Evolutionary conservation across 2,888 invertebrate genomes (phyloP), one percentile per base, ranked within the genome.

Genomic region (Tiliacea aurago): DNA sequence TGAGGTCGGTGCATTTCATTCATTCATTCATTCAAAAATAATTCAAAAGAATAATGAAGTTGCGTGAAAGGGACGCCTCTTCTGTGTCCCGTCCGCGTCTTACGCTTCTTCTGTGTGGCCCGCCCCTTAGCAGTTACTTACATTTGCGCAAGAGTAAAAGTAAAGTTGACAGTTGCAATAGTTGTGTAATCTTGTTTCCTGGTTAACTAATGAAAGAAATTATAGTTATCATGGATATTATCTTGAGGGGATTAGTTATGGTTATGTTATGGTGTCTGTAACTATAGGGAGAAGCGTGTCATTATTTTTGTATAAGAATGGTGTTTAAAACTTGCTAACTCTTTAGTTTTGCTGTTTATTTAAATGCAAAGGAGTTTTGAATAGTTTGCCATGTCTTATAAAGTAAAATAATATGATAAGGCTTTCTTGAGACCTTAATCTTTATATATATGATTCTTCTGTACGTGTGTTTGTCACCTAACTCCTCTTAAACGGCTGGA

Each of bases 171-270:
- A 84, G 70, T 65, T 67, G 51, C 33, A 41, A 49, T 58, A 80
- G 61, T 84, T 84, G 69, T 33, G 80, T 71, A 80, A 74, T 56
- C 67, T 43, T 84, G 75, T 71, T 84, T 73, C 70, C 84, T 79
- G 67, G 84, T 62, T 63, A 28, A 69, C 70, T 84, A 74, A 84
- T 80, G 68, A 62, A 74, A 68, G 74, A 75, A 80, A 80, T 83
- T 73, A 72, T 72, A 55, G 84, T 80, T 71, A 66, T 83, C 45
- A 55, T 51, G 20, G 67, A 51, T 20, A 61, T 55, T 28, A 71
- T 63, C 37, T 66, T 49, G 67, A 33, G 49, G 56, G 37, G 62
- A 69, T 71, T 61, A 45, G 56, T 49, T 63, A 56, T 67, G 45
- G 63, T 55, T 56, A n/a, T 58, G 28, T 63, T 61, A 33, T 59